Evolutionary conservation across 2,888 invertebrate genomes (phyloP).

Genomic region (Campoplex nolae): DNA sequence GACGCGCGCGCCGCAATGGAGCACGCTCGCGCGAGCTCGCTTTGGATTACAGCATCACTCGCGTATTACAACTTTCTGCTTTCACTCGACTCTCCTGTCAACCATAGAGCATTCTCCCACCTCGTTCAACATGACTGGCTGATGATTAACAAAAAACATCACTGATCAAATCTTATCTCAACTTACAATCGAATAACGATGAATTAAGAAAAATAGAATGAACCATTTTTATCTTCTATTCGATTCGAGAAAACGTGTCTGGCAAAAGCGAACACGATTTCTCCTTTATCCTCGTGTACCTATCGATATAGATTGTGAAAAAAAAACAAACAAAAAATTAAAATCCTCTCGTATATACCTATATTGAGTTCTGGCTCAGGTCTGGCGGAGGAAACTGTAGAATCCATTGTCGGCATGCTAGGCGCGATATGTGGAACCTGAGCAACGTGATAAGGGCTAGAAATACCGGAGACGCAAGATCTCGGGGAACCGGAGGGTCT

Average conservation of each 20-base stretch:
- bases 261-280: too few relatives aligned
- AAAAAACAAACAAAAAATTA: background rate
- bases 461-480: constrained; percentile 70
- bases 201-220: background rate
- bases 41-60: constrained; percentile 71
- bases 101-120: background rate
- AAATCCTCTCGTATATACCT: constrained; percentile 86
- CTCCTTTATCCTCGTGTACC: too few relatives aligned
- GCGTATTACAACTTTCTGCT: constrained; percentile 82
- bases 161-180: background rate
- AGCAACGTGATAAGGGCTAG: constrained; percentile 79
- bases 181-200: background rate
- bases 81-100: constrained; percentile 77
- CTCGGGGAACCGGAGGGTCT: constrained; percentile 67
- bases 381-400: constrained; percentile 83
- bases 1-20: constrained; percentile 45
- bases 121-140: constrained; percentile 55
- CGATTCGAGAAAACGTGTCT: background rate
- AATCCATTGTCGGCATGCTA: constrained; percentile 83
- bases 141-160: constrained; percentile 31
- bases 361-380: constrained; percentile 90
- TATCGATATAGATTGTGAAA: background rate
- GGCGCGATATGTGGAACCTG: constrained; percentile 78
- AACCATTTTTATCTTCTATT: background rate
- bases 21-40: constrained; percentile 59